Base-by-base conservation (phyloP, 2,888 invertebrate species). In the Ariolimax columbianus region DNA sequence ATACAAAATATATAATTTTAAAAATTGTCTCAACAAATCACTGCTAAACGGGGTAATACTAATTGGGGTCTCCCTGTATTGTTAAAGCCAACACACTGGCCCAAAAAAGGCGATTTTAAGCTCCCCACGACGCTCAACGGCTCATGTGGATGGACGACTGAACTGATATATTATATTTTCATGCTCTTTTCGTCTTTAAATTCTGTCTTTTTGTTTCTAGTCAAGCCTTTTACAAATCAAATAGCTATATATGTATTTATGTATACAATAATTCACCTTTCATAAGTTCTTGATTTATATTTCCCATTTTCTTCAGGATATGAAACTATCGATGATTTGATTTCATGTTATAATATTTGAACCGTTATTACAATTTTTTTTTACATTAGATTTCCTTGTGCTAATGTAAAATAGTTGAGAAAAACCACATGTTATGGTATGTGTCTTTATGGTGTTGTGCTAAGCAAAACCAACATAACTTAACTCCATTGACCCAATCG, bases 201-300 rank as follows among this genome's bases (percentile, higher is more conserved):
- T 43, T 40, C 40, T 38, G 72, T 72, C 40, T 72, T 68, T 72
- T 43, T 72, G 4, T 43, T 40, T 72, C 72, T 72, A 72, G 72
- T 72, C 72, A 72, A 40, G 26, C 43, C 40, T 19, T 72, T 4
- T 6, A 26, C 7, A 43, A 72, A 72, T 72, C 72, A 72, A 72
- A 72, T 72, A 43, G 40, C 17, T 19, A 40, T 72, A 40, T 43
- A 40, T 1, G 26, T 72, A 43, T 72, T 72, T 26, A 40, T 72
- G 6, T 38, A 23, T 38, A 38, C 33, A 4, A 55, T 17, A 19
- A 23, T 17, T 55, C 23, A 55, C 3, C 23, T 9, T 23, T 55
- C 17, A 11, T 55, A 55, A 55, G 9, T 55, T 19, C 23, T 23
- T 55, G n/a, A n/a, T 47, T 6, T 47, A 47, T 47, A 9, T 19